phyloP scores from a whole-genome alignment of 2,797 vertebrate species.

The Limosa lapponica region DNA sequence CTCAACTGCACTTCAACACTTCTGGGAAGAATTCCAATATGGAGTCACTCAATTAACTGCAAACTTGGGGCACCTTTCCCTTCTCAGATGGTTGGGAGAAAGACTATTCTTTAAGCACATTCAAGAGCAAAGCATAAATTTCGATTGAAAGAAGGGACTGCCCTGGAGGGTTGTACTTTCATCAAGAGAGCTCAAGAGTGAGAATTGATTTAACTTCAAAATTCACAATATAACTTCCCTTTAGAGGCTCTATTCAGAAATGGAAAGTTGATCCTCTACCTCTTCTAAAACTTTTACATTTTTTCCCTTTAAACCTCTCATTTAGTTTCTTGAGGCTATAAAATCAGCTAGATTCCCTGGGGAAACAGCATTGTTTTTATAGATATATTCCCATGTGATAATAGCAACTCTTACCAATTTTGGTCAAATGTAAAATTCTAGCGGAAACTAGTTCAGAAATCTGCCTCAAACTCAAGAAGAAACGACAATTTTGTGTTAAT shows the following conservation, averaged over 20 bases:
- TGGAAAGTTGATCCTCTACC: background rate
- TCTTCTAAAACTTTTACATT: background rate
- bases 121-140: background rate
- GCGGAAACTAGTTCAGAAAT: background rate
- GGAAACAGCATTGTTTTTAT: conserved; percentile 33
- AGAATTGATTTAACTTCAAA: background rate
- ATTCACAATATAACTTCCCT: background rate
- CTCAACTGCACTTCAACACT: background rate
- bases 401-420: conserved; percentile 37
- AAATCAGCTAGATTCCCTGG: conserved; percentile 3
- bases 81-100: background rate
- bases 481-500: background rate
- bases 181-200: background rate
- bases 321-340: conserved; percentile 8
- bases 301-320: background rate
- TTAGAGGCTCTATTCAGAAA: background rate
- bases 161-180: background rate
- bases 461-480: background rate
- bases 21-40: background rate
- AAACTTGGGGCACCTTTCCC: background rate
- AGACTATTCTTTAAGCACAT: background rate
- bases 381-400: conserved; percentile 37
- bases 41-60: background rate
- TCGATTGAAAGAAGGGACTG: background rate
- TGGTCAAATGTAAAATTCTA: conserved; percentile 43